Evolutionary conservation across 2,797 vertebrate species (phyloP).

Genomic region (Pangasius djambal): DNA sequence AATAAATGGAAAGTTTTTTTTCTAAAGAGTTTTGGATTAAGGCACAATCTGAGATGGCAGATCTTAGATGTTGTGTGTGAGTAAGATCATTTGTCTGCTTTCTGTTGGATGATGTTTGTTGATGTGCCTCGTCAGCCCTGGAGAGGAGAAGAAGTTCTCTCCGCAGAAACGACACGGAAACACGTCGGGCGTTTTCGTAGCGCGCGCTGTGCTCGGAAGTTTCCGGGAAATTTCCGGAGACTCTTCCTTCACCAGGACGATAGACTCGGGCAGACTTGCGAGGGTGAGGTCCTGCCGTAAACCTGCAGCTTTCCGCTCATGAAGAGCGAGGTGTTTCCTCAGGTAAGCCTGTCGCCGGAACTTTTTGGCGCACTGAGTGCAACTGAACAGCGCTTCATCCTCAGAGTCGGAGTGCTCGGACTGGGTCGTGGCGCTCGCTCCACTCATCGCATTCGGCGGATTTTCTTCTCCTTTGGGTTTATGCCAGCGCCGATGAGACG

Average conservation of each 20-base stretch:
- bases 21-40: neutral
- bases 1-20: neutral
- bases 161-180: constrained; percentile 59
- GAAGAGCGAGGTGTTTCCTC: constrained; percentile 65
- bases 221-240: constrained; percentile 15
- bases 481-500: constrained; percentile 69
- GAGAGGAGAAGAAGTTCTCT: constrained; percentile 60
- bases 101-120: constrained; percentile 62
- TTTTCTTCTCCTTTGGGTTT: constrained; percentile 56
- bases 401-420: constrained; percentile 52
- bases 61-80: constrained; percentile 44
- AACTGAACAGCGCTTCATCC: constrained; percentile 60
- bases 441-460: neutral
- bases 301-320: constrained; percentile 53
- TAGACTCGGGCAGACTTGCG: constrained; percentile 7
- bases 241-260: constrained; percentile 31
- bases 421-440: neutral
- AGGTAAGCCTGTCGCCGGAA: constrained; percentile 65
- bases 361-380: constrained; percentile 62
- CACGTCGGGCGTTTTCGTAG: constrained; percentile 18
- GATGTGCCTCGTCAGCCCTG: constrained; percentile 62
- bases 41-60: neutral
- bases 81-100: constrained; percentile 57
- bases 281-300: constrained; percentile 34
- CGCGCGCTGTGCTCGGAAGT: neutral